Percentiles rank a stretch among this genome's conserved stretches.
Evolutionary conservation across 2,888 invertebrate species (phyloP).

Genomic region (Poecilus cupreus): DNA sequence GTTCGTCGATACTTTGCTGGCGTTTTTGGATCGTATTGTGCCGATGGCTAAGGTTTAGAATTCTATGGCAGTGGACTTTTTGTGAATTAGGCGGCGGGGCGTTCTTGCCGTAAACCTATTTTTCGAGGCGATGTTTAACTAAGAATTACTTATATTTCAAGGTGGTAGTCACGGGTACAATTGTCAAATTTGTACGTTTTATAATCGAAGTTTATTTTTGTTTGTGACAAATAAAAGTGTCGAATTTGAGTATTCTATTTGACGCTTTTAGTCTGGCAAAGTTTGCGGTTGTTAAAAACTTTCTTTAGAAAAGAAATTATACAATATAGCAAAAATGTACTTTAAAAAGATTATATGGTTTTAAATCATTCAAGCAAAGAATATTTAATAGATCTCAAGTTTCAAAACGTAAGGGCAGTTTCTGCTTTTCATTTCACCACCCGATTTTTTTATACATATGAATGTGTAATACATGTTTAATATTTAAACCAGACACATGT

Average conservation of each 20-base stretch:
- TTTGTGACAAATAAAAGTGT: conserved; percentile 70
- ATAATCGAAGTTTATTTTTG: conserved; percentile 63
- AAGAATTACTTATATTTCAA: conserved; percentile 60
- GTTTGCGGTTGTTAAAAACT: not conserved
- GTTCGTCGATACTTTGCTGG: not conserved
- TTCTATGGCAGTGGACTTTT: conserved; percentile 2
- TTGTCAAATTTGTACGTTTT: conserved; percentile 64
- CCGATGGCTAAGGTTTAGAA: conserved; percentile 7
- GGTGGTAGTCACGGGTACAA: conserved; percentile 62
- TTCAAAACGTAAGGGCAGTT: too few relatives aligned
- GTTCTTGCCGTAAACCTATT: conserved; percentile 22
- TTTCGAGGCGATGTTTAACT: conserved; percentile 41
- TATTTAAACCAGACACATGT: too few relatives aligned
- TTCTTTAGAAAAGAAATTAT: not conserved
- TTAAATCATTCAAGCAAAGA: too few relatives aligned
- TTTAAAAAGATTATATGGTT: not conserved
- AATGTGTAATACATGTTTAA: too few relatives aligned
- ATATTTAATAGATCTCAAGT: too few relatives aligned
- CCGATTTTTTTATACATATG: too few relatives aligned
- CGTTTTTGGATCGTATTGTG: not conserved
- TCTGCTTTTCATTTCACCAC: too few relatives aligned
- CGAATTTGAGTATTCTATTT: conserved; percentile 64
- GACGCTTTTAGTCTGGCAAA: conserved; percentile 61
- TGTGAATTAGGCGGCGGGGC: not conserved
- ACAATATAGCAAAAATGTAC: not conserved